Conservation (phyloP, 2,797 vertebrate species). For the Glossophaga mutica region DNA sequence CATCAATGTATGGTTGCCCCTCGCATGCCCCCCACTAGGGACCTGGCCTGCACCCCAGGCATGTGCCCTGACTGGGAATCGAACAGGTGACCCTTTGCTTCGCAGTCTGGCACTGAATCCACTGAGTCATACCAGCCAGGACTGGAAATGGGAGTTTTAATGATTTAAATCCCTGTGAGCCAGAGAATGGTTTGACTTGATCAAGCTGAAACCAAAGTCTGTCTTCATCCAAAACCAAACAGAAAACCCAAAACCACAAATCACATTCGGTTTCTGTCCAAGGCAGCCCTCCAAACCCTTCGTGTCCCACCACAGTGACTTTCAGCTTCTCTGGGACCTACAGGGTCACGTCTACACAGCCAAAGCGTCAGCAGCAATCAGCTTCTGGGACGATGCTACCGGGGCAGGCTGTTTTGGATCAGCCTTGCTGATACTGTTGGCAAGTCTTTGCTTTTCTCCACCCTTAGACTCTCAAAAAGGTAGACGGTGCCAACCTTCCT, state of each 20-base stretch:
- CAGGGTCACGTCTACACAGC: background rate
- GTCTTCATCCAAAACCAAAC: slow-evolving; percentile 46
- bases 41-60: too few species aligned
- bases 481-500: background rate
- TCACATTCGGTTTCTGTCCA: background rate
- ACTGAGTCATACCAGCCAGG: too few species aligned
- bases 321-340: background rate
- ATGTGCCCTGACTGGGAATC: too few species aligned
- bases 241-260: slow-evolving; percentile 53
- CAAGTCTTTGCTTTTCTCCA: background rate
- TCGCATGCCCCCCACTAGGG: too few species aligned
- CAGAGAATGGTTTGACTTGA: background rate
- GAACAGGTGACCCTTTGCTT: too few species aligned
- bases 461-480: background rate
- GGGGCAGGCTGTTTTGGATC: background rate
- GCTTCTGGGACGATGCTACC: background rate
- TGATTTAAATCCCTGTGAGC: background rate
- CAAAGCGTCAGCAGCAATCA: background rate
- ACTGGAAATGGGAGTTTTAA: background rate
- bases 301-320: background rate
- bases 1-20: too few species aligned
- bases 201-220: slow-evolving; percentile 27
- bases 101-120: too few species aligned
- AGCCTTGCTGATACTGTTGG: background rate
- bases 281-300: slow-evolving; percentile 27